Percentiles rank a stretch among this genome's conserved stretches.
Conservation (phyloP, 37 sponge, comb jelly and placozoan genomes). For the Cliona cf. orientalis region DNA sequence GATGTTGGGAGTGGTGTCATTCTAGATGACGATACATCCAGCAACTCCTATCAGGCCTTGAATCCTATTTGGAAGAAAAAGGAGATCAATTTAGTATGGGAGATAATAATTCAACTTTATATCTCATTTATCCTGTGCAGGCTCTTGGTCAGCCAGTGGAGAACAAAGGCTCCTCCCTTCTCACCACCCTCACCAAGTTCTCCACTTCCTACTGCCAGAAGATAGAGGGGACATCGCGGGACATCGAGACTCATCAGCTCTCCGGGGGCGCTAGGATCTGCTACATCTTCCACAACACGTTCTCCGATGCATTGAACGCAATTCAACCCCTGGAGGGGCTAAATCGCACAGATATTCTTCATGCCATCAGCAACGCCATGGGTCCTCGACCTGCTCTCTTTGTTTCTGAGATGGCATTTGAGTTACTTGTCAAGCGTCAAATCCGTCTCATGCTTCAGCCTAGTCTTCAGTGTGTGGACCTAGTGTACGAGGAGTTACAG, state of each 20-base stretch:
- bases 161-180: conserved; percentile 83
- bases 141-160: conserved; percentile 81
- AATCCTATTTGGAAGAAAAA: too few species aligned
- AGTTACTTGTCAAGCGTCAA: conserved; percentile 96
- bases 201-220: conserved; percentile 84
- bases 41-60: too few species aligned
- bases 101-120: too few species aligned
- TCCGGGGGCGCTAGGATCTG: conserved; percentile 96
- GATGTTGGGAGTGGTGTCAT: too few species aligned
- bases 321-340: conserved; percentile 90
- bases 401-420: conserved; percentile 98
- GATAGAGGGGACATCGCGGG: conserved; percentile 86
- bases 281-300: conserved; percentile 94
- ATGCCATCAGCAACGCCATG: conserved; percentile 94
- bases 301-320: conserved; percentile 66
- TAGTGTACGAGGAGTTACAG: conserved; percentile 97
- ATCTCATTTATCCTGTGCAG: conserved; percentile 4
- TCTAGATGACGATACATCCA: too few species aligned
- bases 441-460: conserved; percentile 86
- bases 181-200: conserved; percentile 89
- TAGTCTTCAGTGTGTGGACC: conserved; percentile 94
- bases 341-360: conserved; percentile 76
- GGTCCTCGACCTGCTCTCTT: conserved; percentile 95
- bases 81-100: too few species aligned
- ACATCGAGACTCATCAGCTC: conserved; percentile 88